Evolutionary conservation across 2,888 invertebrate species (phyloP), one percentile per base, ranked within the genome.

Genomic region (Teleiodes luculella): DNA sequence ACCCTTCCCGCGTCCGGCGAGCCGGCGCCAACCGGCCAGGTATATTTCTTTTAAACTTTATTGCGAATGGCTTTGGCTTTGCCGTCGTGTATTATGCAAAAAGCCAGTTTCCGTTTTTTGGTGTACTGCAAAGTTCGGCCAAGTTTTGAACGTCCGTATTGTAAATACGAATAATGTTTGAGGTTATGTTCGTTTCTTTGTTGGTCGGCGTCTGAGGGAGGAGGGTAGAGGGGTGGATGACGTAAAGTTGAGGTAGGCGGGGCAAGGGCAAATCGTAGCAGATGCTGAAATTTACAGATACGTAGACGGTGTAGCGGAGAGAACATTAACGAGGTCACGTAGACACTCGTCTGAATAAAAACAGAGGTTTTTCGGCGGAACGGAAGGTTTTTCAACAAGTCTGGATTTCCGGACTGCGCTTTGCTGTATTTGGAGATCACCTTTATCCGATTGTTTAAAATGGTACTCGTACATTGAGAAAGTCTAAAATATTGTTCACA

Each of bases 1-100:
- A 56, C 45, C 37, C 54, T 55, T 57, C 20, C 41, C 56, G 53
- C 56, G 54, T 70, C 74, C 83, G 80, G 60, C 80, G 68, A 61
- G 72, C 75, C 77, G 85, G 83, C 86, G 86, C 86, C 83, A 78
- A 75, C 70, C 72, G 69, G 62, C 55, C 59, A 58, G 71, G 67
- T 65, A 65, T 64, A 65, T 61, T 70, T 67, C 73, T 72, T 71
- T 60, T 52, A 58, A 56, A 56, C 57, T 58, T 53, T 53, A 62
- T 57, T 57, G 60, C 60, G 52, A 54, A 6, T 28, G 51, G 52
- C 53, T 58, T 52, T 13, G 14, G 43, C 13, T 31, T 53, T 52
- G 35, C 36, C 52, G 47, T 14, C 52, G 53, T n/a, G 28, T 46
- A 59, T 59, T 60, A 60, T 55, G 57, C 53, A 57, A 61, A 56